Percentiles rank a stretch among this genome's conserved stretches.
phyloP scores from a whole-genome alignment of 2,888 invertebrate genomes.

The Andrena flavipes region DNA sequence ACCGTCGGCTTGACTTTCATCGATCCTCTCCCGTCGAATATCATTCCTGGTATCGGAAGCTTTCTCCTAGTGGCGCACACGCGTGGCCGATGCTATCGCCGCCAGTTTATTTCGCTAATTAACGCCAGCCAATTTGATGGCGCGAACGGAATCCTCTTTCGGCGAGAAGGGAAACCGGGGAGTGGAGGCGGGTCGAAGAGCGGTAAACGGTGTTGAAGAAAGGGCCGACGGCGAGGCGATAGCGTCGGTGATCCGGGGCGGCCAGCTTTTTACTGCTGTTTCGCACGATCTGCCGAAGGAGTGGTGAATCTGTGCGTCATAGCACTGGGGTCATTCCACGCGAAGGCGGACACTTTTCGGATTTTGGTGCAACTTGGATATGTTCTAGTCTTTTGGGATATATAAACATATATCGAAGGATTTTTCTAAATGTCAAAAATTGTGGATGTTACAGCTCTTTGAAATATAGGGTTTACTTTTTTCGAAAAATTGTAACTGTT shows the following conservation, averaged over 20 bases:
- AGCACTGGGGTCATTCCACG: no score
- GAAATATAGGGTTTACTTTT: no score
- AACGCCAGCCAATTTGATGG: constrained; percentile 12
- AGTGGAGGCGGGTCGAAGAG: background rate
- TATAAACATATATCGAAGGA: no score
- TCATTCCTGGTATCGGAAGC: constrained; percentile 15
- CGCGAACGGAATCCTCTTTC: background rate
- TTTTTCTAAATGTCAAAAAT: no score
- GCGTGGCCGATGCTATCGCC: background rate
- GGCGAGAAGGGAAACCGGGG: background rate
- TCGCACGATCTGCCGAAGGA: constrained; percentile 34
- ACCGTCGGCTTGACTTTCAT: constrained; percentile 36
- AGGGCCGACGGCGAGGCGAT: constrained; percentile 11
- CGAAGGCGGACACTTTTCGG: no score
- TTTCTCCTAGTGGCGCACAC: constrained; percentile 5
- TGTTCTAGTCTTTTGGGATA: no score
- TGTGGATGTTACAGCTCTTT: no score
- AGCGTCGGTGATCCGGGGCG: constrained; percentile 16
- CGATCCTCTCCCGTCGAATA: constrained; percentile 37
- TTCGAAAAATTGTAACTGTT: no score
- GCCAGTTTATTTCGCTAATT: constrained; percentile 44
- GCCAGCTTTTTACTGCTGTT: constrained; percentile 31
- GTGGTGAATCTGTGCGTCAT: constrained; percentile 27
- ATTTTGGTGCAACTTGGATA: no score
- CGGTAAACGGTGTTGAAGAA: constrained; percentile 33